Conservation (phyloP, 2,888 invertebrate species). For the Cotesia congregata region DNA sequence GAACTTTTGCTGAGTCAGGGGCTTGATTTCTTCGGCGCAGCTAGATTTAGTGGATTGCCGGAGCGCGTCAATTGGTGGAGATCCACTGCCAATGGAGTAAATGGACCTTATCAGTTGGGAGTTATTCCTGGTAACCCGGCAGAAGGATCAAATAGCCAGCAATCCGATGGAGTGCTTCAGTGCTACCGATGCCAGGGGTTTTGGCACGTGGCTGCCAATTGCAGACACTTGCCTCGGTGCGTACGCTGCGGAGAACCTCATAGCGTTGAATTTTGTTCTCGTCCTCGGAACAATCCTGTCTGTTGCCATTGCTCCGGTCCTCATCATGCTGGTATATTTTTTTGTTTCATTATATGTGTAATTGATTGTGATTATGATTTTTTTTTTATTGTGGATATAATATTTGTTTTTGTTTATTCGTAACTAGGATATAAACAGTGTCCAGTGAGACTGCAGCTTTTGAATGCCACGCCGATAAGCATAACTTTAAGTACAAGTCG, state of each 20-base stretch:
- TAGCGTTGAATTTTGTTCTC: conserved; percentile 71
- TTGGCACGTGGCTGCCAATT: conserved; percentile 73
- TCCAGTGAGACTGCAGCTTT: conserved; percentile 71
- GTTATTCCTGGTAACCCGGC: conserved; percentile 29
- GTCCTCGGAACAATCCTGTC: conserved; percentile 71
- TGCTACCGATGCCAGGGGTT: conserved; percentile 74
- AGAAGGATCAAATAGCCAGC: conserved; percentile 50
- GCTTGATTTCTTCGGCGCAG: conserved; percentile 71
- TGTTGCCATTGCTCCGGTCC: conserved; percentile 73
- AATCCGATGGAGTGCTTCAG: conserved; percentile 70
- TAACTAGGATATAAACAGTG: conserved; percentile 66
- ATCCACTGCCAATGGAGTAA: conserved; percentile 42
- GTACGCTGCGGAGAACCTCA: conserved; percentile 73
- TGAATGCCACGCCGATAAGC: conserved; percentile 70
- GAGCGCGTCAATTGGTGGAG: conserved; percentile 65
- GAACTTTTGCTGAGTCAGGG: conserved; percentile 71
- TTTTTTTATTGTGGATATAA: conserved; percentile 14
- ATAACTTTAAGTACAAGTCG: conserved; percentile 64
- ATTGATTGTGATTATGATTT: neutral
- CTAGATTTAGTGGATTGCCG: conserved; percentile 68
- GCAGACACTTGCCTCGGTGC: conserved; percentile 70
- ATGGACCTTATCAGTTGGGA: conserved; percentile 42
- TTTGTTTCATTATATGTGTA: conserved; percentile 10
- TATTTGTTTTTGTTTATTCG: conserved; percentile 15
- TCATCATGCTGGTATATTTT: conserved; percentile 71